A percentile compares a stretch with the other conserved stretches of the same genome.
Conservation (phyloP, 37 sponge, comb jelly and placozoan genomes). For the Beroe forskalii region DNA sequence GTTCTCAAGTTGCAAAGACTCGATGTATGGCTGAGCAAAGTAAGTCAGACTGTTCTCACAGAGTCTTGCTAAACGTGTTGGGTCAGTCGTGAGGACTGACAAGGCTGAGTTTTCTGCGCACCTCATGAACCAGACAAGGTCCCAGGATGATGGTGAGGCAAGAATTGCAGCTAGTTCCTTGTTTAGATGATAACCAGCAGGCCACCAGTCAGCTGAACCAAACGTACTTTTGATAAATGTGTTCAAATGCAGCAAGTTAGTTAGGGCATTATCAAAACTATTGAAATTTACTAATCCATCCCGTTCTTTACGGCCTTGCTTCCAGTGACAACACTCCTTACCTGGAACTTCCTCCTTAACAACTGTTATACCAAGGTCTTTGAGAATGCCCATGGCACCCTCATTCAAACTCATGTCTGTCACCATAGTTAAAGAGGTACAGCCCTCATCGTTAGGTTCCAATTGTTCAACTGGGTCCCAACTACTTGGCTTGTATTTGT, state of each 20-base stretch:
- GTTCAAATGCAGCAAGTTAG: slow-evolving; percentile 21
- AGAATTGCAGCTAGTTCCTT: slow-evolving; percentile 28
- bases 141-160: slow-evolving; percentile 52
- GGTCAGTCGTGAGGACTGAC: not conserved
- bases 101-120: slow-evolving; percentile 23
- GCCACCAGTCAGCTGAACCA: slow-evolving; percentile 5
- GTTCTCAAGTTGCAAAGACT: not conserved
- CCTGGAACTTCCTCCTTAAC: not conserved
- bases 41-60: slow-evolving; percentile 60
- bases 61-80: not conserved
- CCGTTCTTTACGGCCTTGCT: not conserved
- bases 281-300: not conserved
- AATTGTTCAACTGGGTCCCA: not conserved
- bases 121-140: not conserved
- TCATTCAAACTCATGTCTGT: slow-evolving; percentile 21
- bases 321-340: not conserved
- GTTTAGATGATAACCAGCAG: slow-evolving; percentile 57
- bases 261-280: not conserved
- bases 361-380: not conserved
- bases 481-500: not conserved
- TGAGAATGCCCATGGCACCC: not conserved
- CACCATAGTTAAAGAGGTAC: not conserved
- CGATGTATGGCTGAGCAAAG: slow-evolving; percentile 26
- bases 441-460: not conserved
- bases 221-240: not conserved